These are phyloP conservation scores for Conistra vaccinii DNA, from an alignment of 2,888 invertebrate species.

Conservation along the genomic window DNA sequence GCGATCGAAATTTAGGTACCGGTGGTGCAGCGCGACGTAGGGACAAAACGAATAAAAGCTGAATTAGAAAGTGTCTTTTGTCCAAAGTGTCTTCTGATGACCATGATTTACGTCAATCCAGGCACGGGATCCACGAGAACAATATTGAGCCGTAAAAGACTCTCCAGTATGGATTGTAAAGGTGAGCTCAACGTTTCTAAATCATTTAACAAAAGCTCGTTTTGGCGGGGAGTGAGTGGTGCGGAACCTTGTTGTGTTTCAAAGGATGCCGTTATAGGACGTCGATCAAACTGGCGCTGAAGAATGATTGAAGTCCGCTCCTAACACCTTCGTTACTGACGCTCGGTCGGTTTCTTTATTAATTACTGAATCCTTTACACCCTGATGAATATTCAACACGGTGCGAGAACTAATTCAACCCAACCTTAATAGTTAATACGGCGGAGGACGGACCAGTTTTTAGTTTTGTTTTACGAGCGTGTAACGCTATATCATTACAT, in stretches of 20 bases:
- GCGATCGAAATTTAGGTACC: conserved; percentile 73
- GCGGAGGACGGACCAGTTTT: conserved; percentile 75
- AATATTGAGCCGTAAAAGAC: conserved; percentile 76
- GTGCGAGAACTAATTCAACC: conserved; percentile 77
- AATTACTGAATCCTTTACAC: conserved; percentile 82
- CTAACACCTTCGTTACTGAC: conserved; percentile 75
- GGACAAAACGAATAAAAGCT: conserved; percentile 78
- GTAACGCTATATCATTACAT: conserved; percentile 86
- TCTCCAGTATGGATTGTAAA: conserved; percentile 69
- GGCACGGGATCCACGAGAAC: conserved; percentile 70
- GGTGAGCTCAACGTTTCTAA: conserved; percentile 70
- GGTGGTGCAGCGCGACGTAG: conserved; percentile 75
- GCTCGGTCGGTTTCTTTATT: conserved; percentile 80
- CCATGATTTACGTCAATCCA: conserved; percentile 84
- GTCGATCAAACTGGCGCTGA: conserved; percentile 71
- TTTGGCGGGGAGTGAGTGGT: conserved; percentile 64
- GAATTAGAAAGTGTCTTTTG: conserved; percentile 83
- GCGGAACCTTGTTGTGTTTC: conserved; percentile 71
- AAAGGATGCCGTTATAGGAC: conserved; percentile 75
- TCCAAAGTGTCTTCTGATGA: conserved; percentile 75
- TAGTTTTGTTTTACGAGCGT: conserved; percentile 85
- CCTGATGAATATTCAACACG: conserved; percentile 82
- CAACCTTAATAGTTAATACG: conserved; percentile 70
- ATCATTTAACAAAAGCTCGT: conserved; percentile 74
- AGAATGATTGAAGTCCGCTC: conserved; percentile 70